These are phyloP conservation scores for Zosterops borbonicus DNA, from an alignment of 2,113 vertebrate genomes.

Conservation along the genomic window DNA sequence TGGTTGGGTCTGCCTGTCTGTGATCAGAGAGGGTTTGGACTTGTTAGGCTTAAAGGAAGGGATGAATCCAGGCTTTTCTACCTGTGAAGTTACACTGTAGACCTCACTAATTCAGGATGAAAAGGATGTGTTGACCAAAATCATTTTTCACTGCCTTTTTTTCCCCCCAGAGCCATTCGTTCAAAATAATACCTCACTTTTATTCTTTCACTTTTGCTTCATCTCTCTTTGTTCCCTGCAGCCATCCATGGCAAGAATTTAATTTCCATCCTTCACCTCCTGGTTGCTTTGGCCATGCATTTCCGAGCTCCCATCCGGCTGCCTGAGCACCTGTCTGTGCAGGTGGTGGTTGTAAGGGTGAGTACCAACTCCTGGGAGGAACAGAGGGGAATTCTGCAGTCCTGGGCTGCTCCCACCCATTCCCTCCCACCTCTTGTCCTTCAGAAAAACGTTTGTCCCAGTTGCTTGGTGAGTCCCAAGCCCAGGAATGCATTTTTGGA, in stretches of 20 bases:
- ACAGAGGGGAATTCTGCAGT: accelerated
- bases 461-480: not conserved
- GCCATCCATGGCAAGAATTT: conserved; percentile 94
- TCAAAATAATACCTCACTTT: not conserved
- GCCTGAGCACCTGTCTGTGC: conserved; percentile 89
- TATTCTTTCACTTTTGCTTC: not conserved
- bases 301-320: conserved; percentile 91
- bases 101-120: not conserved
- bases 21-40: not conserved
- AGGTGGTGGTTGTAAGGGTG: conserved; percentile 92
- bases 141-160: not conserved
- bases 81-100: not conserved
- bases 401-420: not conserved
- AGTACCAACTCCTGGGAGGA: not conserved
- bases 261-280: conserved; percentile 88
- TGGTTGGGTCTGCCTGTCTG: not conserved
- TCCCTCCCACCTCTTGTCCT: accelerated
- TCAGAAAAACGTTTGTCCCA: not conserved
- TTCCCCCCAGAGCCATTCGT: not conserved
- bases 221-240: conserved; percentile 28
- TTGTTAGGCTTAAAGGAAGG: not conserved
- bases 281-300: conserved; percentile 90
- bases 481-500: not conserved
- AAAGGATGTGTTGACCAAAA: not conserved
- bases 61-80: not conserved